Evolutionary conservation across 2,888 invertebrate species (phyloP), one percentile per base, ranked within the genome.

Genomic region (Nemotelus nigrinus): DNA sequence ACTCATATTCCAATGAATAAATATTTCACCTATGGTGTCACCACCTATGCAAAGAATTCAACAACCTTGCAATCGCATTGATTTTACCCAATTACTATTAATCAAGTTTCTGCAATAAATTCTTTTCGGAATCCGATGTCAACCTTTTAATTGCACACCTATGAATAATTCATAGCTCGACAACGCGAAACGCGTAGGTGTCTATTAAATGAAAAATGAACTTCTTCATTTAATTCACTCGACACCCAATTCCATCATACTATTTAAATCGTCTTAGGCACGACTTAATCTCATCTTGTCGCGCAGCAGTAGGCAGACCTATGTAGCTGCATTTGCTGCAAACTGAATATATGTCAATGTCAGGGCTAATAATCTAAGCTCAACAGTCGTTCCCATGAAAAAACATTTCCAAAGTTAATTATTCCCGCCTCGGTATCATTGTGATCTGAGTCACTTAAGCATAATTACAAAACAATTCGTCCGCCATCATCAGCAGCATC

Each of bases 381-480:
- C 1, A 63, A 65, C 10, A 65, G 44, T 10, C 47, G 45, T 65
- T 65, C 65, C 65, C 65, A 65, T 65, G 65, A 44, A 65, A 25
- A 65, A n/a, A 8, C 65, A 47, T 65, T 8, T 10, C 5, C 65
- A 6, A 10, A 65, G 65, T 39, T n/a, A 65, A 65, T 65, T 65
- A 65, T 47, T 65, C 47, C 47, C 47, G 45, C 10, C 44, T 65
- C 47, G 10, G 47, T 47, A 2, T n/a, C 65, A 47, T 47, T 47
- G 8, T 43, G 63, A 41, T 65, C 47, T 47, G 65, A 65, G n/a
- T 65, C 45, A 65, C 65, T 65, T 65, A 47, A n/a, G 65, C 44
- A 53, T 70, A 70, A 70, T 70, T 70, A 55, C 70, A 70, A 70
- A 70, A 70, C 44, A 70, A 70, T 70, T 70, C 55, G 50, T 65